A percentile compares a stretch with the other conserved stretches of the same genome.
These are phyloP conservation scores for Aleiodes sp. DNA, from an alignment of 1,140 invertebrate species.

Conservation along the genomic window DNA sequence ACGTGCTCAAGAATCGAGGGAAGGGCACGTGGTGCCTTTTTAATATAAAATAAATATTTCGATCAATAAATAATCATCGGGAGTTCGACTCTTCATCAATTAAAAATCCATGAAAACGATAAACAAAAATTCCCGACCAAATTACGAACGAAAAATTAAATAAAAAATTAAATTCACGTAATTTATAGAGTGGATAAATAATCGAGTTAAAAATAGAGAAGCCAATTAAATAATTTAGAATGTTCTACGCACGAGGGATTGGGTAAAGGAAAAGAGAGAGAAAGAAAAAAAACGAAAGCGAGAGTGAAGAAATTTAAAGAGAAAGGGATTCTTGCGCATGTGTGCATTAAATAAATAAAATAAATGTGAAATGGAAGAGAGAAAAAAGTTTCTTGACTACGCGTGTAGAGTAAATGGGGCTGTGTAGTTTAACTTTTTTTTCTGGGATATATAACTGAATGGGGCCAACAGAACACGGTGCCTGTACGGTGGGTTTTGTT, in stretches of 20 bases:
- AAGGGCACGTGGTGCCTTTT: slow-evolving; percentile 41
- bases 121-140: too few relatives aligned
- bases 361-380: background rate
- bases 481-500: slow-evolving; percentile 24
- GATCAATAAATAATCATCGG: slow-evolving; percentile 4
- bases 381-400: background rate
- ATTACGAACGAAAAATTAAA: too few relatives aligned
- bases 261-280: background rate
- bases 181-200: too few relatives aligned
- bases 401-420: slow-evolving; percentile 21
- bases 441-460: slow-evolving; percentile 4
- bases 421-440: background rate
- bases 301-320: background rate
- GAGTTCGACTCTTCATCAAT: too few relatives aligned
- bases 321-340: background rate
- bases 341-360: too few relatives aligned
- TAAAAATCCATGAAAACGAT: too few relatives aligned
- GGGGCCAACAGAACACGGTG: slow-evolving; percentile 27
- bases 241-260: background rate
- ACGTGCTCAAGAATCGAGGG: slow-evolving; percentile 47
- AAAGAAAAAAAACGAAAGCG: background rate
- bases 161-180: too few relatives aligned
- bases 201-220: too few relatives aligned
- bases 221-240: background rate
- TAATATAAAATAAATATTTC: slow-evolving; percentile 29